Conservation (phyloP, 2,113 vertebrate species). For the Hemibagrus wyckioides region DNA sequence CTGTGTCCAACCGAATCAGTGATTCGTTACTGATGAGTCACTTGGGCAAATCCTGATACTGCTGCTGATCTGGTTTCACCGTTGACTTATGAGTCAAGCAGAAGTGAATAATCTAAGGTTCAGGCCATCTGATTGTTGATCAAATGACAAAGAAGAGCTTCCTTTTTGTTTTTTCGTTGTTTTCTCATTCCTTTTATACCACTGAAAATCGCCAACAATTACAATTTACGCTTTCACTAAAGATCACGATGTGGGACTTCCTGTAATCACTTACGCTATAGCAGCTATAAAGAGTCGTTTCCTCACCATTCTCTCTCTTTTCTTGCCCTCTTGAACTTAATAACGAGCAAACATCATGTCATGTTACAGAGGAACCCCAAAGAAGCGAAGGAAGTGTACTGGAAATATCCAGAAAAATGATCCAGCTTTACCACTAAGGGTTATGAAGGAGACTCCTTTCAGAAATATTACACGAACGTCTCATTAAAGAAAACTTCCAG, state of each 20-base stretch:
- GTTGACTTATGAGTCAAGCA: conserved; percentile 40
- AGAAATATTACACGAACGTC: not conserved
- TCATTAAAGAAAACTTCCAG: not conserved
- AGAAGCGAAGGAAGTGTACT: too few relatives aligned
- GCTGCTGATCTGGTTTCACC: not conserved
- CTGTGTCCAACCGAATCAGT: conserved; percentile 29
- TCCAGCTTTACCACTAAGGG: not conserved
- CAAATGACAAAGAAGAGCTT: not conserved
- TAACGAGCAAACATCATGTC: too few relatives aligned
- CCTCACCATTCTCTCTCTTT: too few relatives aligned
- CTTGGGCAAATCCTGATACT: conserved; percentile 25
- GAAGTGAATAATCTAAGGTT: conserved; percentile 41
- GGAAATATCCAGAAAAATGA: not conserved
- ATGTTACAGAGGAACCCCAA: not conserved
- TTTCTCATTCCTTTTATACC: not conserved
- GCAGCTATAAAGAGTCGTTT: too few relatives aligned
- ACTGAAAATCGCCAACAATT: not conserved
- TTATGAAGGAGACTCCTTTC: not conserved
- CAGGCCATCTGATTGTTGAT: not conserved
- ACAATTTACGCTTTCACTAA: not conserved
- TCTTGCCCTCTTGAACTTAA: not conserved
- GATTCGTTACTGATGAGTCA: conserved; percentile 36
- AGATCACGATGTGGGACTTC: not conserved
- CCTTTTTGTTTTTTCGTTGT: not conserved
- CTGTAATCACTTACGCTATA: not conserved